Evolutionary conservation across 2,113 vertebrate genomes (phyloP), one percentile per base, ranked within the genome.

Genomic region (Podarcis raffonei): DNA sequence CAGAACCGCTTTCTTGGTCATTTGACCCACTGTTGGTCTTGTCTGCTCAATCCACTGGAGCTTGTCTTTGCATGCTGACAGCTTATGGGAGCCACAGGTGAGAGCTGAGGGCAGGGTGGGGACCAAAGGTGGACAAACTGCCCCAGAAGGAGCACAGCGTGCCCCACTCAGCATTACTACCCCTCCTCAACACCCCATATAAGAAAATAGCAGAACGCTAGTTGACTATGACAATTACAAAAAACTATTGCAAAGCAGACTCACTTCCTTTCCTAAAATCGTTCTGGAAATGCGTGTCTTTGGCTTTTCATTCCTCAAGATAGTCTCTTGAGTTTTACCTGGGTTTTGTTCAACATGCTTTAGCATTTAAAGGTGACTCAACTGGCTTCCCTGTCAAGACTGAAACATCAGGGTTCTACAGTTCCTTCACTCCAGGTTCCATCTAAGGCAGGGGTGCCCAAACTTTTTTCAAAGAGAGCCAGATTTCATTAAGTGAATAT

Each of bases 181-280:
- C 42, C 42, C 42, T 48, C 42, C 42, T 48, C 42, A 48, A 48
- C 42, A 48, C 42, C 42, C 42, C 42, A 48, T 48, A 48, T 11
- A 48, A 48, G n/a, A 68, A 42, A 2, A 0, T 81, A 92, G 86
- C 0, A 0, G 2, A 35, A 53, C 68, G 53, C 69, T 4, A 0
- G 0, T 39, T 85, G 83, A 18, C 86, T 85, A 42, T 57, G 2
- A 87, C 25, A 89, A 79, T 57, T 6, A 5, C 22, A 66, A 37
- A 53, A 53, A 53, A 53, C 0, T 53, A 11, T 53, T 53, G 48
- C 32, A 6, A 76, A 53, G 59, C 16, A 42, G 53, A 68, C 82
- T 77, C 72, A 81, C n/a, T 32, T 90, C 48, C 48, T 11, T 53
- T 53, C 48, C 2, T 12, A 53, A 92, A 84, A 74, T 69, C 81